Base-by-base conservation (phyloP, 2,113 vertebrate species). In the Anhinga rufa region DNA sequence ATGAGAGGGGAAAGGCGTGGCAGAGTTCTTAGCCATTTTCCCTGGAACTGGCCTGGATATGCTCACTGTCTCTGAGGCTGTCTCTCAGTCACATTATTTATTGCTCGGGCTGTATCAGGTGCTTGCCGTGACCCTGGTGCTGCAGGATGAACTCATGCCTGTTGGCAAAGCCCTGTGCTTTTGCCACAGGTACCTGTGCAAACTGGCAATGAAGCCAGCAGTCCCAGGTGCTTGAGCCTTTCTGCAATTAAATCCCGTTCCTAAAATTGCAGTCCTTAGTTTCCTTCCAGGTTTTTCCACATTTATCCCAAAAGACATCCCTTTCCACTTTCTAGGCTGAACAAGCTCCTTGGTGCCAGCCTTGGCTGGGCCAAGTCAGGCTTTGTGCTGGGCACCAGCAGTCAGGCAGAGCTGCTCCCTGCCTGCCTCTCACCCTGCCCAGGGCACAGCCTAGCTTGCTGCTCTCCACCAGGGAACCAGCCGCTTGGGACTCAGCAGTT, bases 21-120 rank as follows among this genome's bases (percentile, higher is more conserved):
- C 61, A 82, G 34, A 79, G 34, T 40, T 36, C 80, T 93, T 83
- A 93, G 88, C 91, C 77, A 89, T 92, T 84, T 94, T 96, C 88
- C 26, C 15, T 79, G 80, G 92, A 94, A 93, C 44, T 69, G 77
- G 40, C 44, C 65, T 52, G 48, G 18, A 10, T 81, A 5, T 71
- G 29, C 82, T 92, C 12, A 2, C 26, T 83, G 46, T 65, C 60
- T 60, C 57, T 1, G 3, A 77, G 44, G 40, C 49, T 55, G n/a
- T 81, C 90, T 71, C 46, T 68, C 87, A 76, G 76, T 71, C 61
- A 48, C 4, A 4, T 48, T 71, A 49, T 44, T 82, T 82, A 38
- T n/a, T 51, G 31, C 60, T 83, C 0, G 1, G 44, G 32, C 54
- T 11, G 1, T 92, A 79, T 91, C 69, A 79, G 38, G 60, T 2